Percentiles rank a stretch among this genome's conserved stretches.
Conservation (phyloP, 2,888 invertebrate genomes). For the Calliphora vomitoria region DNA sequence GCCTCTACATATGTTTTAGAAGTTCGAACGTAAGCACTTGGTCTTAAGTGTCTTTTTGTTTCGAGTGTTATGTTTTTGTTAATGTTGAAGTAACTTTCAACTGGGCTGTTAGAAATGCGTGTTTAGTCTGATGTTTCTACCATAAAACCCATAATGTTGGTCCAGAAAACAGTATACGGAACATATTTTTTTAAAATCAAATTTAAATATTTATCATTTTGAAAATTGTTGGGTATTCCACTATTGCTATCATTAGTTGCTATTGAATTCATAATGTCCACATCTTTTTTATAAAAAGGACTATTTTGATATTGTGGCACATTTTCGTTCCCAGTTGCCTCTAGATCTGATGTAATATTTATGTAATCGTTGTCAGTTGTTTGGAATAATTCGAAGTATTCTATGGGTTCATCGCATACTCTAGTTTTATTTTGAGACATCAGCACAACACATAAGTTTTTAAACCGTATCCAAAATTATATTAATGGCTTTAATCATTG, state of each 20-base stretch:
- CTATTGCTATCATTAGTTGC: no score
- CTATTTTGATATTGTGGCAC: background rate
- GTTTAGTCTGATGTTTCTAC: background rate
- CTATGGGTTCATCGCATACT: background rate
- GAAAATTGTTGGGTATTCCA: no score
- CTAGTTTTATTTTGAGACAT: background rate
- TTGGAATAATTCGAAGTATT: background rate
- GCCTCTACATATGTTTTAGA: background rate
- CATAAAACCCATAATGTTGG: background rate
- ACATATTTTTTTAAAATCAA: background rate
- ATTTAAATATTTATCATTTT: no score
- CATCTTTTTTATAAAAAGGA: background rate
- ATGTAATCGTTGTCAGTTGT: no score
- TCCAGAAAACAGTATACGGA: background rate
- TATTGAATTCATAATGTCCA: background rate
- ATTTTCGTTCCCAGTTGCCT: background rate
- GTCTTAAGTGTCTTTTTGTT: background rate
- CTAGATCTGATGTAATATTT: no score
- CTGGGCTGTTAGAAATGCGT: background rate
- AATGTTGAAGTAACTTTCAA: constrained; percentile 4
- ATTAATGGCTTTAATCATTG: background rate
- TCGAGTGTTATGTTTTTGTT: background rate
- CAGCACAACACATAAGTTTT: background rate
- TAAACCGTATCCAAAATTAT: background rate
- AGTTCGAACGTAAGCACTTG: no score